Percentiles rank a stretch among this genome's conserved stretches.
phyloP scores from a whole-genome alignment of 2,113 vertebrate species.

The Syngnathoides biaculeatus region DNA sequence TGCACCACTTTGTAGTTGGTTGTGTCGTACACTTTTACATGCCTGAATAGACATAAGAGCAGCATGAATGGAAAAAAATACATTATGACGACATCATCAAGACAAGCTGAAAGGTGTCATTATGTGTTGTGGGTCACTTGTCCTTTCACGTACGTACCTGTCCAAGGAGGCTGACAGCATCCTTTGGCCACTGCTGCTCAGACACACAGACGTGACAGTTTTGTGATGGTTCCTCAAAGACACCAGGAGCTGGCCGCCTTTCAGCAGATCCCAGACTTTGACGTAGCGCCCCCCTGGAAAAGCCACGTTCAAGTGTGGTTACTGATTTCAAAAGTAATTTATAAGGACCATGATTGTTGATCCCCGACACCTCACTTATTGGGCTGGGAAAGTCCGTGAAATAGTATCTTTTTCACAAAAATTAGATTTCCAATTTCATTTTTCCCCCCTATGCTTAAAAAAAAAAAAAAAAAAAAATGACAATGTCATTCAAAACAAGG shows the following conservation, averaged over 20 bases:
- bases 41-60: slow-evolving; percentile 70
- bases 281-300: slow-evolving; percentile 86
- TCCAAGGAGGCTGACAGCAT: slow-evolving; percentile 91
- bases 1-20: slow-evolving; percentile 93
- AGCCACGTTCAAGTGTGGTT: neutral
- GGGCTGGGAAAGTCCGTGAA: too few species aligned
- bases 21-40: slow-evolving; percentile 95
- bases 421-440: too few species aligned
- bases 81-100: neutral
- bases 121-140: neutral
- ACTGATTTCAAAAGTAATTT: neutral
- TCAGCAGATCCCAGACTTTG: slow-evolving; percentile 94
- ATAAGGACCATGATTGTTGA: too few species aligned
- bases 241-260: slow-evolving; percentile 89
- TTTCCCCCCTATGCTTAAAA: too few species aligned
- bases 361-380: too few species aligned
- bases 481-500: too few species aligned
- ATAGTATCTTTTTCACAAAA: too few species aligned
- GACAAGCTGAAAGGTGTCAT: neutral
- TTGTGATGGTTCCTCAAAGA: slow-evolving; percentile 97
- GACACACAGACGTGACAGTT: slow-evolving; percentile 88
- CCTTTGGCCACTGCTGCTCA: slow-evolving; percentile 87
- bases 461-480: too few species aligned
- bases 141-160: slow-evolving; percentile 74
- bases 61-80: neutral